Evolutionary conservation across 2,888 invertebrate species (phyloP).

Genomic region (Drosophila pseudotalamancana): DNA sequence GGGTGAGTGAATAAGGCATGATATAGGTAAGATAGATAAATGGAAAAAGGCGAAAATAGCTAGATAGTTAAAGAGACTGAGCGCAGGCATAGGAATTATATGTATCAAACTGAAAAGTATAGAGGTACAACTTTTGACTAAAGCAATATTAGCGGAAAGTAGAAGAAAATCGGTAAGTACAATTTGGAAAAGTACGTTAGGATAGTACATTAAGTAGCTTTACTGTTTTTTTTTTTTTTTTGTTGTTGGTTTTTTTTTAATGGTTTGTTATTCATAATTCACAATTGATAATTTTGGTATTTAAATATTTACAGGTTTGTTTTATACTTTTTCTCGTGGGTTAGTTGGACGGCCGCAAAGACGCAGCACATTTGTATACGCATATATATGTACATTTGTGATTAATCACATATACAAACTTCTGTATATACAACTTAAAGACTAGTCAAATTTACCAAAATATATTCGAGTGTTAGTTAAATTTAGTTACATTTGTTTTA

Average conservation of each 20-base stretch:
- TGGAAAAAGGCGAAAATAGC: slow-evolving; percentile 21
- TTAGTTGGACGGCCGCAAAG: slow-evolving; percentile 57
- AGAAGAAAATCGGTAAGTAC: slow-evolving; percentile 57
- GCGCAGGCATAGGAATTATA: slow-evolving; percentile 11
- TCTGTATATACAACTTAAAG: slow-evolving; percentile 81
- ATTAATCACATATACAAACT: slow-evolving; percentile 68
- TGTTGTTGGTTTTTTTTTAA: slow-evolving; percentile 11
- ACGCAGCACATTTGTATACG: slow-evolving; percentile 51
- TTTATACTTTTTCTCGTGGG: slow-evolving; percentile 41
- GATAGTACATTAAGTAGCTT: slow-evolving; percentile 43
- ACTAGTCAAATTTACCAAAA: slow-evolving; percentile 79
- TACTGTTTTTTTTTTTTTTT: slow-evolving; percentile 30
- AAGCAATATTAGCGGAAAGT: slow-evolving; percentile 57
- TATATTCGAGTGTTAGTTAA: slow-evolving; percentile 71
- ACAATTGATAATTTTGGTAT: slow-evolving; percentile 69
- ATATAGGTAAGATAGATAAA: slow-evolving; percentile 30
- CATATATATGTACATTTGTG: slow-evolving; percentile 72
- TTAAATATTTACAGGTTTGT: slow-evolving; percentile 72
- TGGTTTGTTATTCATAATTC: slow-evolving; percentile 68
- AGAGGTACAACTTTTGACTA: slow-evolving; percentile 52
- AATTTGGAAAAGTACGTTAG: slow-evolving; percentile 69
- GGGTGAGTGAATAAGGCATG: slow-evolving; percentile 61
- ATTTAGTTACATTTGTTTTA: slow-evolving; percentile 77
- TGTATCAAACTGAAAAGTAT: slow-evolving; percentile 27
- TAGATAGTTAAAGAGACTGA: slow-evolving; percentile 21